Percentiles rank a stretch among this genome's conserved stretches.
phyloP scores from a whole-genome alignment of 2,113 vertebrate species.

The Urocynchramus pylzowi region DNA sequence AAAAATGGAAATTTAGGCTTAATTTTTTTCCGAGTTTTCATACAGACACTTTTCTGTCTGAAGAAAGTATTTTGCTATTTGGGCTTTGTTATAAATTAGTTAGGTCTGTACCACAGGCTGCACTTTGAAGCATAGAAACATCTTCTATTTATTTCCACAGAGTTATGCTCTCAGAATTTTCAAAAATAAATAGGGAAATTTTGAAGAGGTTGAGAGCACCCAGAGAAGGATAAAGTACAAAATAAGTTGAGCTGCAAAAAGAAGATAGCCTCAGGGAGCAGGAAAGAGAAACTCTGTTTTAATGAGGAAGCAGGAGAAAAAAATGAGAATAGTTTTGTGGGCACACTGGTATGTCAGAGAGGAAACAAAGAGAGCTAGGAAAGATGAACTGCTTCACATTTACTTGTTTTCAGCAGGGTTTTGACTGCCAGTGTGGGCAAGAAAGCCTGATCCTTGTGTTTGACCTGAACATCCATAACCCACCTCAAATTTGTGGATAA shows the following conservation, averaged over 20 bases:
- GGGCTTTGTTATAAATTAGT: not conserved
- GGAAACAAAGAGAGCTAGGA: not conserved
- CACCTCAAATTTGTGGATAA: not conserved
- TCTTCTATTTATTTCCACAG: slow-evolving; percentile 22
- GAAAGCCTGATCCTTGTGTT: not conserved
- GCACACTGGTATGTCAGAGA: not conserved
- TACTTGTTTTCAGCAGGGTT: not conserved
- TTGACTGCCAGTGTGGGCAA: not conserved
- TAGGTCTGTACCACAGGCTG: not conserved
- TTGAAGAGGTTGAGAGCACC: not conserved
- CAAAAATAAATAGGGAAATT: slow-evolving; percentile 10
- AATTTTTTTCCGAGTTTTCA: slow-evolving; percentile 3
- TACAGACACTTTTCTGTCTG: not conserved
- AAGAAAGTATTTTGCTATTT: not conserved
- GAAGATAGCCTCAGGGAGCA: not conserved
- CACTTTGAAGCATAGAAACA: not conserved
- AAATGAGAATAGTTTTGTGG: not conserved
- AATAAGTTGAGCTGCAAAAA: not conserved
- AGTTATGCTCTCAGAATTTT: not conserved
- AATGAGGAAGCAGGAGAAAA: not conserved
- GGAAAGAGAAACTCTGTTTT: not conserved
- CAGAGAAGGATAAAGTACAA: not conserved
- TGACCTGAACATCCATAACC: not conserved
- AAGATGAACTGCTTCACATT: not conserved
- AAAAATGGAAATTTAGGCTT: not conserved